These are phyloP conservation scores for Cherax quadricarinatus DNA, from an alignment of 1,140 invertebrate species.

Conservation along the genomic window DNA sequence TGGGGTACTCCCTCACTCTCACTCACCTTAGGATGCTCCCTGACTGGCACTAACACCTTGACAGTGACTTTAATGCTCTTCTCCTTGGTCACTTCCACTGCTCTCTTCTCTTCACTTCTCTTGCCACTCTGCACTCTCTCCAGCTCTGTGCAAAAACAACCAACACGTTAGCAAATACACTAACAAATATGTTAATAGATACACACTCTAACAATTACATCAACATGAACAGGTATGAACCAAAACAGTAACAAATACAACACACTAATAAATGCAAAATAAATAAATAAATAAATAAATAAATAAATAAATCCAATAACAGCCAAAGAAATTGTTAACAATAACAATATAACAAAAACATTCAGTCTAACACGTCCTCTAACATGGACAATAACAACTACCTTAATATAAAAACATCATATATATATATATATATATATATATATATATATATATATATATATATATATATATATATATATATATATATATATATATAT, in stretches of 20 bases:
- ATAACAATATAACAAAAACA: too few species aligned
- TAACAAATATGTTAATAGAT: too few species aligned
- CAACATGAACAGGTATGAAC: not conserved
- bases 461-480: too few species aligned
- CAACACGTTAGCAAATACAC: not conserved
- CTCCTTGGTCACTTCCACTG: conserved; percentile 90
- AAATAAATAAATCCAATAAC: not conserved
- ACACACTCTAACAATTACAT: conserved; percentile 11
- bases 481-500: too few species aligned
- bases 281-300: not conserved
- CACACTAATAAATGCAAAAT: not conserved
- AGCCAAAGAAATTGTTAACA: too few species aligned
- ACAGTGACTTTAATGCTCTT: conserved; percentile 89
- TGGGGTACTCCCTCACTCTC: not conserved
- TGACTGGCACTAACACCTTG: conserved; percentile 90
- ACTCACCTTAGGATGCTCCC: conserved; percentile 91
- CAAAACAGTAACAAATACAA: too few species aligned
- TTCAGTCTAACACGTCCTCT: too few species aligned
- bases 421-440: too few species aligned
- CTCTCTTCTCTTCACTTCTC: conserved; percentile 82
- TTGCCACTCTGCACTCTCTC: conserved; percentile 80
- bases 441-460: too few species aligned
- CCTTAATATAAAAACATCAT: too few species aligned
- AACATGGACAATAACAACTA: too few species aligned
- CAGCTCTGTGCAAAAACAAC: conserved; percentile 80